These are phyloP conservation scores for Biston stratarius DNA, from an alignment of 2,888 invertebrate genomes.

Conservation along the genomic window DNA sequence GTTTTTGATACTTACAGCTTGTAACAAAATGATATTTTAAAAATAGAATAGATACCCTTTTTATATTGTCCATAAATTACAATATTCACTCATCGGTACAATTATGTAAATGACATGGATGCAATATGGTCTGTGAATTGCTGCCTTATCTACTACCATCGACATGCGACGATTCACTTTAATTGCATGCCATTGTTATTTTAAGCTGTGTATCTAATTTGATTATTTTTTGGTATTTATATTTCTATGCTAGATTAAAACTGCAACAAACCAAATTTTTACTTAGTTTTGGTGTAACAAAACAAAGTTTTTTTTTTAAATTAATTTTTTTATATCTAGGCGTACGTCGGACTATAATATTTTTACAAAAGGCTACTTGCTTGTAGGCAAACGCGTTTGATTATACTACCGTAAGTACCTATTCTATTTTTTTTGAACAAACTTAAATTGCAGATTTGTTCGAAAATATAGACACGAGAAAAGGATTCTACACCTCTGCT, in stretches of 20 bases:
- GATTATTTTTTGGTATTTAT: conserved; percentile 25
- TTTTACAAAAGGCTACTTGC: too few species aligned
- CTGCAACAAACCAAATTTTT: neutral
- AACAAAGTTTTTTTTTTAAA: too few species aligned
- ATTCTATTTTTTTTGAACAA: too few species aligned
- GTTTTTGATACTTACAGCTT: neutral
- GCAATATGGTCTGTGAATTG: conserved; percentile 84
- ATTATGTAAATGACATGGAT: conserved; percentile 82
- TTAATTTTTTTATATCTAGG: too few species aligned
- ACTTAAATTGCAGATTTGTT: too few species aligned
- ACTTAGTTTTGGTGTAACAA: neutral
- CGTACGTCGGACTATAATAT: too few species aligned
- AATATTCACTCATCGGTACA: conserved; percentile 63
- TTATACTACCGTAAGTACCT: too few species aligned
- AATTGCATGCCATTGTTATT: conserved; percentile 68
- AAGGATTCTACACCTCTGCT: too few species aligned
- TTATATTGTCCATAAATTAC: conserved; percentile 36
- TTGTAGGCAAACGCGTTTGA: too few species aligned
- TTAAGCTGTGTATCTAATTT: conserved; percentile 56
- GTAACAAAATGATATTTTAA: neutral
- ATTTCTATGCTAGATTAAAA: conserved; percentile 11
- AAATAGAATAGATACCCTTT: conserved; percentile 7
- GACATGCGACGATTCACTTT: conserved; percentile 75
- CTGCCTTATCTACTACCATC: conserved; percentile 71
- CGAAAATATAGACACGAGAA: too few species aligned